Evolutionary conservation across 2,797 vertebrate species (phyloP), one percentile per base, ranked within the genome.

Genomic region (Phataginus tetradactyla): DNA sequence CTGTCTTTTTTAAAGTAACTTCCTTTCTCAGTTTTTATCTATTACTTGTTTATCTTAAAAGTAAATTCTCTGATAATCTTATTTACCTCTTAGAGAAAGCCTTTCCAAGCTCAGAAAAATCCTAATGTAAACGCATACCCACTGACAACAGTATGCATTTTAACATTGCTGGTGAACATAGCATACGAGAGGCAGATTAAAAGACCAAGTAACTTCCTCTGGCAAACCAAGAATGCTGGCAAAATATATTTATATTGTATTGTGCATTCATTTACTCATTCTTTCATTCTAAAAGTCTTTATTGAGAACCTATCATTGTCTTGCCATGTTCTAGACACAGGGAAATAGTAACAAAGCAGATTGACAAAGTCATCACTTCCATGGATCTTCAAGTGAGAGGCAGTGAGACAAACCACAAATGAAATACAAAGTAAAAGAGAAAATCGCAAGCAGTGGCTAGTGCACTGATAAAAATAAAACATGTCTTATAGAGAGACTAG

Each of bases 21-120:
- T 90, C 29, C 15, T 83, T 80, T 86, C 27, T 81, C 17, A 21
- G 63, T 51, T 86, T 93, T 95, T 85, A 94, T 91, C 63, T 79
- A 68, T 83, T 74, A 75, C 55, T 94, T 83, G 10, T 93, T 95
- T 89, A 69, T 91, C 90, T 97, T 91, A 68, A 90, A 86, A 93
- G 29, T n/a, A 83, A 92, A 90, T 84, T 86, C 27, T 94, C 69
- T 90, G 29, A 64, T 91, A 90, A 90, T 86, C 57, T 94, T 81
- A 86, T 91, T 89, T 95, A n/a, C 32, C 34, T 79, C 34, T 83
- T 75, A 83, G 25, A 88, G 49, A 75, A 86, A 90, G 10, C 21
- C 7, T 84, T 83, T 66, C 55, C 25, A 53, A 57, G 9, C 10
- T 21, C 34, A 83, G 39, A 71, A 77, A 80, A 95, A 87, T 32